Conservation (phyloP, 2,888 invertebrate genomes). For the Mesoligia furuncula region DNA sequence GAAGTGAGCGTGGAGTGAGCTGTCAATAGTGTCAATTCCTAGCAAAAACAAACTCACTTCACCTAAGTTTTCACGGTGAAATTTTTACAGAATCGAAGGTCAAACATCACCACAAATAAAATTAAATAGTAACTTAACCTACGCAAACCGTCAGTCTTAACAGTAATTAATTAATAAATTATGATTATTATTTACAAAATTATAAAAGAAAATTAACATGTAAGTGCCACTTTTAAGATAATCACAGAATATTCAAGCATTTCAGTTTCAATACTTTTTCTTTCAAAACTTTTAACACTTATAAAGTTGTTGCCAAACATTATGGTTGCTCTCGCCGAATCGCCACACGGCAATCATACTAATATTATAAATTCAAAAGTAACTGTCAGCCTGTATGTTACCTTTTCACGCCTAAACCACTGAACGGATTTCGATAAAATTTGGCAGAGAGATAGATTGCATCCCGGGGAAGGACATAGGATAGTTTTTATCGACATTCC, state of each 20-base stretch:
- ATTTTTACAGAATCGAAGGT: too few relatives aligned
- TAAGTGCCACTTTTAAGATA: constrained; percentile 46
- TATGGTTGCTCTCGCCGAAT: neutral
- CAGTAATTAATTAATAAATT: constrained; percentile 44
- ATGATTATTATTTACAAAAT: constrained; percentile 57
- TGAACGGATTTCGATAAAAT: too few relatives aligned
- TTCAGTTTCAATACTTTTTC: constrained; percentile 56
- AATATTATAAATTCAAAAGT: too few relatives aligned
- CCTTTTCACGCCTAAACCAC: too few relatives aligned
- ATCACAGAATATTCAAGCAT: constrained; percentile 68
- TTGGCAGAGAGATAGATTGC: too few relatives aligned
- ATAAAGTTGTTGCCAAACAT: neutral
- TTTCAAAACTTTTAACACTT: constrained; percentile 23
- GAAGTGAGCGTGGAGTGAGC: too few relatives aligned
- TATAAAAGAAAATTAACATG: constrained; percentile 13
- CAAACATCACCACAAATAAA: constrained; percentile 14
- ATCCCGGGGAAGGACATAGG: too few relatives aligned
- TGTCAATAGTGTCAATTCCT: too few relatives aligned
- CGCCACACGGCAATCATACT: neutral
- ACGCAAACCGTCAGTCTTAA: constrained; percentile 67
- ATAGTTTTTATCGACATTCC: too few relatives aligned
- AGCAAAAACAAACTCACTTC: too few relatives aligned
- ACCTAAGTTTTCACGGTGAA: too few relatives aligned
- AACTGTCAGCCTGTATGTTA: too few relatives aligned
- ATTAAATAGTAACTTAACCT: constrained; percentile 49